These are phyloP conservation scores for Pygoscelis antarcticus DNA, from an alignment of 2,113 vertebrate genomes.

Conservation along the genomic window DNA sequence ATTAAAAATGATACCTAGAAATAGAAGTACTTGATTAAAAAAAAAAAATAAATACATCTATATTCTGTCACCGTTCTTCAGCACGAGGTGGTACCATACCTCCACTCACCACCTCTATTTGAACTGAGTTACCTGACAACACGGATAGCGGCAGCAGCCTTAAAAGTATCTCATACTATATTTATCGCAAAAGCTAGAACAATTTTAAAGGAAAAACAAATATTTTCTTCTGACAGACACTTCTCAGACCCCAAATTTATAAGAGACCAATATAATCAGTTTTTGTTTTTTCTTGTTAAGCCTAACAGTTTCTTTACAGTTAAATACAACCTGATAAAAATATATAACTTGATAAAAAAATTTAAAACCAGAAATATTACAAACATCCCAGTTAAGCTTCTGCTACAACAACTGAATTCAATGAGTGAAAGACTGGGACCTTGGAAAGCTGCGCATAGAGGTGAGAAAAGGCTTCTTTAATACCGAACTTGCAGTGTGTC, in stretches of 20 bases:
- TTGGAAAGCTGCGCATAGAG: not conserved
- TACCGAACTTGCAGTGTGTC: not conserved
- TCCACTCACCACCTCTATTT: not conserved
- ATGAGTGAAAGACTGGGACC: not conserved
- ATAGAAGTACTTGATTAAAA: not conserved
- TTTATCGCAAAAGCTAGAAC: not conserved
- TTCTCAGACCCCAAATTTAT: not conserved
- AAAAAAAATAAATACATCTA: not conserved
- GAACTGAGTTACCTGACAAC: not conserved
- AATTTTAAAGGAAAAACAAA: not conserved
- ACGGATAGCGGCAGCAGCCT: not conserved
- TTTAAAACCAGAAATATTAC: not conserved
- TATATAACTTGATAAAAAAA: not conserved
- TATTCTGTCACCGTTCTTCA: not conserved
- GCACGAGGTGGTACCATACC: not conserved
- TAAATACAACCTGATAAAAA: not conserved
- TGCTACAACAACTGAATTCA: not conserved
- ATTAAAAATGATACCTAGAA: not conserved
- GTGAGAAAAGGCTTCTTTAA: not conserved
- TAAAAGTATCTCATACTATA: not conserved
- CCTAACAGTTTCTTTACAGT: not conserved
- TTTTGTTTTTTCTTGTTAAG: not conserved
- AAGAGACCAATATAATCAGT: not conserved
- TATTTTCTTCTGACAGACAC: not conserved
- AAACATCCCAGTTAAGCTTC: not conserved